Percentiles rank a stretch among this genome's conserved stretches.
Conservation (phyloP, 2,113 vertebrate species). For the Thymallus thymallus region DNA sequence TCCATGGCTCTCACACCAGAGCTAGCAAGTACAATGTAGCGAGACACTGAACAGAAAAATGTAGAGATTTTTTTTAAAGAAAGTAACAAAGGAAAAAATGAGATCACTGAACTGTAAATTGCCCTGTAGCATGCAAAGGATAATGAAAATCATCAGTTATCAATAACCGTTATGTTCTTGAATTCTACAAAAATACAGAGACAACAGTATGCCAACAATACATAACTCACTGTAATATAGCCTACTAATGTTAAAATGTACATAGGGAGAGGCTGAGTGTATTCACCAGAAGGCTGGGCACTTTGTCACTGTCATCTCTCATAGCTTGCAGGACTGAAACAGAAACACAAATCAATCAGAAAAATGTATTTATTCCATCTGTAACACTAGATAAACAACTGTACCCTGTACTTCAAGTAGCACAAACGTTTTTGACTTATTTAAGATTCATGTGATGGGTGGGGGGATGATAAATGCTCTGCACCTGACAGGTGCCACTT, state of each 20-base stretch:
- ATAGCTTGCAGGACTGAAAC: constrained; percentile 88
- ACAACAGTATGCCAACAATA: too few species aligned
- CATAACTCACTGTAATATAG: too few species aligned
- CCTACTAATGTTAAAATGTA: too few species aligned
- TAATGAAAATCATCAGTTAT: neutral
- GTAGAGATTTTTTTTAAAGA: constrained; percentile 17
- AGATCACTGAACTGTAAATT: neutral
- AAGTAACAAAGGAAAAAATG: constrained; percentile 28
- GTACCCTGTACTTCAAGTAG: neutral
- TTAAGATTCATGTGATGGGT: neutral
- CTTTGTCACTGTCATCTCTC: constrained; percentile 95
- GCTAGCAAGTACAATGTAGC: constrained; percentile 82
- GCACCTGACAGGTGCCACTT: constrained; percentile 47
- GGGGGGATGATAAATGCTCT: neutral
- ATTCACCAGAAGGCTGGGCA: constrained; percentile 88
- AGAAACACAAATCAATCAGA: constrained; percentile 9
- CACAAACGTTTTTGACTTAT: neutral
- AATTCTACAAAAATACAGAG: too few species aligned
- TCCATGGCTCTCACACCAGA: constrained; percentile 83
- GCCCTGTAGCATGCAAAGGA: too few species aligned
- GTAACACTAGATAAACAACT: neutral
- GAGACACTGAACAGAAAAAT: constrained; percentile 44
- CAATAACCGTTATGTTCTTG: neutral
- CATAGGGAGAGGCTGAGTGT: neutral
- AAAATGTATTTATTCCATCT: neutral